Conservation (phyloP, 2,113 vertebrate genomes). For the Cephalopholis sonnerati region DNA sequence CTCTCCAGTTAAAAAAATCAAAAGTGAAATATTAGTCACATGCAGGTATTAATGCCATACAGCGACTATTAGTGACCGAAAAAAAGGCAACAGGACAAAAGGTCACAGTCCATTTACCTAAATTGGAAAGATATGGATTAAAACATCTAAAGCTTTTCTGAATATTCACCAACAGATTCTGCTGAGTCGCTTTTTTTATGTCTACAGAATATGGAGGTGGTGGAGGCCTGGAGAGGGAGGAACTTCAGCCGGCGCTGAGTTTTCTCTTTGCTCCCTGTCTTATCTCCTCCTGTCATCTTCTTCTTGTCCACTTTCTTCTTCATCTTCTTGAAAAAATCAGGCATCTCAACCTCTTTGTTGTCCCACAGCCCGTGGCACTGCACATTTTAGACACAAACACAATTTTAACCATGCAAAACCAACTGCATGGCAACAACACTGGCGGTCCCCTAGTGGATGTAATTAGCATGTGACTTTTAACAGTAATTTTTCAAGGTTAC, state of each 20-base stretch:
- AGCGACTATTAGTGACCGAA: background rate
- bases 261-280: slow-evolving; percentile 37
- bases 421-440: background rate
- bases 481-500: slow-evolving; percentile 32
- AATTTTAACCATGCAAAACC: background rate
- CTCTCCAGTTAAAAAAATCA: slow-evolving; percentile 60
- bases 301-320: slow-evolving; percentile 83
- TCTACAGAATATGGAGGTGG: slow-evolving; percentile 71
- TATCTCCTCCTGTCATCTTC: slow-evolving; percentile 69
- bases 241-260: slow-evolving; percentile 65
- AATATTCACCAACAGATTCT: slow-evolving; percentile 67
- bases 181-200: slow-evolving; percentile 47
- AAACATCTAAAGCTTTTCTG: background rate
- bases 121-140: background rate
- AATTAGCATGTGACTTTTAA: background rate
- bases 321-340: slow-evolving; percentile 83
- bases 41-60: background rate
- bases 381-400: background rate
- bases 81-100: background rate
- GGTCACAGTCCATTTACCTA: background rate
- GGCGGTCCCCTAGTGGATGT: accelerated
- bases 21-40: background rate
- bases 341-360: slow-evolving; percentile 84
- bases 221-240: slow-evolving; percentile 78
- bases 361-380: slow-evolving; percentile 89